Evolutionary conservation across 2,888 invertebrate species (phyloP), one percentile per base, ranked within the genome.

Genomic region (Lycophotia porphyrea): DNA sequence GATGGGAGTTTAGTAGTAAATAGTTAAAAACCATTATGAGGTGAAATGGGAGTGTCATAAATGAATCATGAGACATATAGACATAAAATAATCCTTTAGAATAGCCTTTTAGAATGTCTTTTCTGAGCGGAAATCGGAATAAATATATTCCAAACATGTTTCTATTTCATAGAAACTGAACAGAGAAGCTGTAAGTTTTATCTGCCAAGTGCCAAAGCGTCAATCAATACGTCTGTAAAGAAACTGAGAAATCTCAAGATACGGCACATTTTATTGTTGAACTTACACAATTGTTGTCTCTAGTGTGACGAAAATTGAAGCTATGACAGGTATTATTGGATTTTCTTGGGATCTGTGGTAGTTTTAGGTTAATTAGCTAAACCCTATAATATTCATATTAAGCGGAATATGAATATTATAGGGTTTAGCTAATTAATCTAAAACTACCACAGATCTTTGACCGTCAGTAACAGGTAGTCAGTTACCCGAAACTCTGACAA

Each of bases 1-100:
- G 31, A 63, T 60, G 9, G 24, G 61, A 42, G 21, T 47, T 55
- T 52, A n/a, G n/a, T 47, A 11, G 31, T 18, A n/a, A 27, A 21
- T 47, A 49, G 55, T 63, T 66, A 18, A 44, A 58, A 49, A 44
- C 36, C 27, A 49, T 27, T 68, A n/a, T 65, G 58, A 44, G 7
- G 31, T 8, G 24, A 55, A 55, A 71, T 34, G 8, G 39, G 18
- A 34, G 39, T 24, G 9, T 60, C 31, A 55, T n/a, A 21, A 21
- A 9, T 44, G 0, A 42, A 52, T n/a, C 24, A 42, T 42, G 27
- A 21, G n/a, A 42, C 8, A 4, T 24, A 52, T 34, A 8, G 8
- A 42, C 31, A 31, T 58, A 58, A 58, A 31, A 31, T 55, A 65
- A 65, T 5, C 18, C 13, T 4, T 2, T 13, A 44, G 9, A 31